Evolutionary conservation across 1,140 invertebrate species (phyloP), one percentile per base, ranked within the genome.

Genomic region (Zaprionus tsacasi): DNA sequence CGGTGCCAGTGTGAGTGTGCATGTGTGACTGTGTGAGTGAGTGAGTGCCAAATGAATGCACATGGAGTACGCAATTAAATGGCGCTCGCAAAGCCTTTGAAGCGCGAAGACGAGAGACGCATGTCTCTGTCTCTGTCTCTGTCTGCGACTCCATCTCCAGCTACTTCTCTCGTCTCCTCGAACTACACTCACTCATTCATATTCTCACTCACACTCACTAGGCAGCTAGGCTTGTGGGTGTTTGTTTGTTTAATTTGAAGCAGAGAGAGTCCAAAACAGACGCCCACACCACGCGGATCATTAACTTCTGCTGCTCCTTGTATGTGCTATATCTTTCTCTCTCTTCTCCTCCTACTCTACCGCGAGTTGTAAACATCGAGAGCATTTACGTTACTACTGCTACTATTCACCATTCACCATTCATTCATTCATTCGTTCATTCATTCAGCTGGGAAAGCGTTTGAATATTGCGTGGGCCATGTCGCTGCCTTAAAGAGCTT

Each of bases 301-400:
- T 85, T 85, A 81, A 78, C 68, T 83, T 77, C 15, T 60, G 52
- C 43, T 45, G 76, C 72, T 82, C 80, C 80, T 82, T 75, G 67
- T 82, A 75, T 75, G 65, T 38, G 48, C 36, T 17, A 21, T 17
- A 48, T 17, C 21, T 40, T 48, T 35, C 12, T 25, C 21, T 55
- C 25, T 43, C 48, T n/a, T 6, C 0, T 48, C 27, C 17, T 60
- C 10, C 25, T 2, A 17, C 27, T 61, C 15, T 10, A 25, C 11
- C n/a, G 17, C 12, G 52, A 40, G 66, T 74, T 69, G 71, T 74
- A 75, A 70, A 75, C 72, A 75, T 68, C 17, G 56, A 59, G 17
- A 50, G 56, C 55, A 59, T 58, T 70, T 54, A 70, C 66, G 58
- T 69, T 61, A 74, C 71, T 63, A 69, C 65, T 43, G 36, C 30